Conservation (phyloP, 2,888 invertebrate genomes). For the Drosophila macrothrix region DNA sequence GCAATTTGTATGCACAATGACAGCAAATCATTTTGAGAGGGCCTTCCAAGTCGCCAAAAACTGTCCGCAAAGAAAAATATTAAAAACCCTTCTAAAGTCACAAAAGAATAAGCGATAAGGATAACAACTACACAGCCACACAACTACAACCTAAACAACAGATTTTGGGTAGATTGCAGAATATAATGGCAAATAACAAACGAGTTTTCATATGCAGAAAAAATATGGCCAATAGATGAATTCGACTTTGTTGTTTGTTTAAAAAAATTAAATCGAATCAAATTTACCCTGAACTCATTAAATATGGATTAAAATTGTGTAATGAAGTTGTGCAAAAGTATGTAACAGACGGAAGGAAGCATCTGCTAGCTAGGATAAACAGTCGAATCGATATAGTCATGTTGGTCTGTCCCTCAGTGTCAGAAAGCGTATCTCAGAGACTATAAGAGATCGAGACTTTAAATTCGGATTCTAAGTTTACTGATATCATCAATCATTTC, state of each 20-base stretch:
- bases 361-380: neutral
- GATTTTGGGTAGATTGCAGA: neutral
- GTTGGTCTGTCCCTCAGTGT: neutral
- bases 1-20: constrained; percentile 61
- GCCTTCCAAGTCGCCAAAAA: constrained; percentile 12
- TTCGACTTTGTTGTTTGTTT: neutral
- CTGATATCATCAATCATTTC: no score
- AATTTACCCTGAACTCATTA: neutral
- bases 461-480: neutral
- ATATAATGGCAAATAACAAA: neutral
- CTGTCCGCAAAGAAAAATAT: constrained; percentile 3
- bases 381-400: neutral
- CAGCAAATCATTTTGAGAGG: constrained; percentile 30
- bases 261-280: neutral
- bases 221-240: neutral
- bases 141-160: neutral
- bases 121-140: constrained; percentile 14
- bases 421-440: no score
- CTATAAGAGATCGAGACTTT: neutral
- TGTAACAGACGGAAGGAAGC: neutral
- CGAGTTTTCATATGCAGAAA: no score
- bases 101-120: constrained; percentile 19
- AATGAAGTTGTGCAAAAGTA: neutral
- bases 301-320: neutral
- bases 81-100: constrained; percentile 9